A percentile compares a stretch with the other conserved stretches of the same genome.
These are phyloP conservation scores for Ammospiza nelsoni DNA, from an alignment of 2,113 vertebrate genomes.

Conservation along the genomic window DNA sequence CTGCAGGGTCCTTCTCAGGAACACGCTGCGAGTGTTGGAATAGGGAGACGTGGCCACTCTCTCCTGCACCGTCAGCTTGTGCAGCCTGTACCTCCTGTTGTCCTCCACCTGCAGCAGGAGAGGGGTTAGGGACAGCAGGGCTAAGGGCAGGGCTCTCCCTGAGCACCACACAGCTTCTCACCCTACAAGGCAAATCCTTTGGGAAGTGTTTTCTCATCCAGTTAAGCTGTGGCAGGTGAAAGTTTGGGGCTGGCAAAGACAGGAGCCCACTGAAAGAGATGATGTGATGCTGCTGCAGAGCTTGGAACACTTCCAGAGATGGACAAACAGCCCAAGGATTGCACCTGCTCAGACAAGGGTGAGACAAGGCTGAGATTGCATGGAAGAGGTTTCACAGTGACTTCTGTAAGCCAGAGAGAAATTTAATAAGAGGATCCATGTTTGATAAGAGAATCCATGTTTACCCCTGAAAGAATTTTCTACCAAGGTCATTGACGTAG, in stretches of 20 bases:
- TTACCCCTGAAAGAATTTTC: not conserved
- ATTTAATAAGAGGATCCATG: not conserved
- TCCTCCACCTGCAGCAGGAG: conserved; percentile 83
- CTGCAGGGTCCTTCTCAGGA: conserved; percentile 78
- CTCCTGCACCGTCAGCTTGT: conserved; percentile 85
- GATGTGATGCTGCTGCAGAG: not conserved
- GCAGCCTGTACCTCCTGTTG: conserved; percentile 90
- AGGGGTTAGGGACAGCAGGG: not conserved
- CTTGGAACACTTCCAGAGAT: not conserved
- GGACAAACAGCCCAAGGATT: not conserved
- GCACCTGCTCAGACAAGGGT: not conserved
- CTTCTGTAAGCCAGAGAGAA: not conserved
- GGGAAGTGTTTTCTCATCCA: not conserved
- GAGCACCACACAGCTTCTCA: not conserved
- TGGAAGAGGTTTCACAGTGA: not conserved
- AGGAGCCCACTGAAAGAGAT: not conserved
- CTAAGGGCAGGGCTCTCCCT: not conserved
- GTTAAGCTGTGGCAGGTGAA: not conserved
- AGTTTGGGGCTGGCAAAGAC: not conserved
- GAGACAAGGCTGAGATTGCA: not conserved
- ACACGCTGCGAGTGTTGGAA: conserved; percentile 87
- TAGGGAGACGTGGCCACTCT: conserved; percentile 80
- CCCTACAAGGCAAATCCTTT: not conserved
- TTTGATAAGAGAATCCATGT: not conserved
- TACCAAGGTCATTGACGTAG: not conserved